Percentiles rank a stretch among this genome's conserved stretches.
phyloP scores from a whole-genome alignment of 2,888 invertebrate genomes.

The Sabatieria punctata region DNA sequence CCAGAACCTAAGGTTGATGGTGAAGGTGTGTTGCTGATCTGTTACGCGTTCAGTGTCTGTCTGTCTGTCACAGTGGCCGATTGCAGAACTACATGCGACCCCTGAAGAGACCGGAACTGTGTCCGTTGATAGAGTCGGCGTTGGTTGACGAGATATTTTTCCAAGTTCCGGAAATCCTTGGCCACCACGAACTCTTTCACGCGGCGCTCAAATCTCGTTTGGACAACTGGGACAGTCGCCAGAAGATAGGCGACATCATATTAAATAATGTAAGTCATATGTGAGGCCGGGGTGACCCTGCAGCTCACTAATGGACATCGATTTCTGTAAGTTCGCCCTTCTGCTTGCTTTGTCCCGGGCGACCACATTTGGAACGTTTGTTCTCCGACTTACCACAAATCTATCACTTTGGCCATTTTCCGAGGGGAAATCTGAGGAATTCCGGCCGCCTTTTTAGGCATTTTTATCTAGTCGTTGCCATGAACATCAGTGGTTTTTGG shows the following conservation, averaged over 20 bases:
- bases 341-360: too few species aligned
- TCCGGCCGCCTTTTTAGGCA: too few species aligned
- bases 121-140: conserved; percentile 62
- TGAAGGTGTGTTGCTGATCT: conserved; percentile 67
- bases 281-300: too few species aligned
- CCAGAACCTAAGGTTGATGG: conserved; percentile 75
- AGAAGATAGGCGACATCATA: conserved; percentile 72
- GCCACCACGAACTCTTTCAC: conserved; percentile 73
- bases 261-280: conserved; percentile 56
- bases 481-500: too few species aligned
- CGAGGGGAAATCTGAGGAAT: too few species aligned
- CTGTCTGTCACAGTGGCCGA: not conserved
- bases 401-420: too few species aligned
- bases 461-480: too few species aligned
- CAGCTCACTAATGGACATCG: too few species aligned
- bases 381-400: too few species aligned
- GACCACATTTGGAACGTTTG: too few species aligned
- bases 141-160: conserved; percentile 84
- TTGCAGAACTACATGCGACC: conserved; percentile 78
- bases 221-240: conserved; percentile 68
- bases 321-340: too few species aligned
- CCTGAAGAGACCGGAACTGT: conserved; percentile 68
- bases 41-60: too few species aligned
- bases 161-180: conserved; percentile 69
- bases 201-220: conserved; percentile 61